Evolutionary conservation across 2,888 invertebrate genomes (phyloP).

Genomic region (Latrodectus elegans): DNA sequence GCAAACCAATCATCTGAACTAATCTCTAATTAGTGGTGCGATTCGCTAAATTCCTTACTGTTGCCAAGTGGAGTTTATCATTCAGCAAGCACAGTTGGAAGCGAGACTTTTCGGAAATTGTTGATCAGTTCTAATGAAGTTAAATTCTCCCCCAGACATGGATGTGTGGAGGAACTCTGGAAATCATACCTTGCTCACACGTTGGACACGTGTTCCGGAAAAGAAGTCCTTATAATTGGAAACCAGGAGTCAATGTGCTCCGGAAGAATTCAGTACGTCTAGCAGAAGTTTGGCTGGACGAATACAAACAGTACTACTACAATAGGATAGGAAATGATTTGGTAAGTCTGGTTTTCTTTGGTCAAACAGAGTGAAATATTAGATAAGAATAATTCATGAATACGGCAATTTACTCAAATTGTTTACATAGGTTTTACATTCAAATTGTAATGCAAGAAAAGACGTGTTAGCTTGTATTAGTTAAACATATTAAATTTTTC

Average conservation of each 20-base stretch:
- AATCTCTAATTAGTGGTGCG: too few relatives aligned
- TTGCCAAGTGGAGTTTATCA: background rate
- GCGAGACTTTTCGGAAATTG: background rate
- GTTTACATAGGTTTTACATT: too few relatives aligned
- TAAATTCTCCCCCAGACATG: conserved; percentile 81
- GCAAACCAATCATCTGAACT: too few relatives aligned
- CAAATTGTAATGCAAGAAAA: too few relatives aligned
- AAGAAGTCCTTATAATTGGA: conserved; percentile 98
- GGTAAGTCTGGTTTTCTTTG: conserved; percentile 74
- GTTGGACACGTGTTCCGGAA: conserved; percentile 99
- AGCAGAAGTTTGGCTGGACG: conserved; percentile 98
- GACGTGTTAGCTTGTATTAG: too few relatives aligned
- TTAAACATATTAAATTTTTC: too few relatives aligned
- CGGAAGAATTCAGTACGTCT: conserved; percentile 96
- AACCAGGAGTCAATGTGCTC: conserved; percentile 95
- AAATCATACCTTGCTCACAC: conserved; percentile 98
- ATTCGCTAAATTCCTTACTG: too few relatives aligned
- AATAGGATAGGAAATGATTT: conserved; percentile 97
- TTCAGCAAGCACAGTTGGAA: background rate
- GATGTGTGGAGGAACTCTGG: conserved; percentile 99
- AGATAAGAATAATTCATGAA: too few relatives aligned
- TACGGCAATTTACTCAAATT: too few relatives aligned
- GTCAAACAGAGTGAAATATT: too few relatives aligned
- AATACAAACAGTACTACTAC: conserved; percentile 98
- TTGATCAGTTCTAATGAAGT: background rate